Evolutionary conservation across 2,113 vertebrate genomes (phyloP), one percentile per base, ranked within the genome.

Genomic region (Halichoeres trimaculatus): DNA sequence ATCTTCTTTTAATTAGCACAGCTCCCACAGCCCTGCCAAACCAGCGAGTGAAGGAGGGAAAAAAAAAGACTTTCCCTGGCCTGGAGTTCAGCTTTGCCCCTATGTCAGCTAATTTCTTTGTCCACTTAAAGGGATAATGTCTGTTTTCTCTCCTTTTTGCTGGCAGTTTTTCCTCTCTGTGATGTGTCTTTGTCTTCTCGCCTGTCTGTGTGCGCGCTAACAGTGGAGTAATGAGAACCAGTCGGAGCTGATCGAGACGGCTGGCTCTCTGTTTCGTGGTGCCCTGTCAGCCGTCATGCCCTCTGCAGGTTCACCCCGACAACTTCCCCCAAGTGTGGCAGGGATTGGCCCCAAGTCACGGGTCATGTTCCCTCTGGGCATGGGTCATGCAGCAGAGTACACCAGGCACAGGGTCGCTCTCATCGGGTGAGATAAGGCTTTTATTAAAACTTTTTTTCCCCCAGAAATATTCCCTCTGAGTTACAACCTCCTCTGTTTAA

Each of bases 161-260:
- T 53, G 51, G 24, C 68, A 8, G 60, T 61, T 81, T 59, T 74
- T 41, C 56, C 43, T 58, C 73, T 70, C 54, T 71, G 12, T 57
- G 56, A 50, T 67, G 20, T 40, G 19, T 73, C 23, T 81, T 16
- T 74, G 69, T 81, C 69, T 62, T 63, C 59, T 47, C 20, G 57
- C 45, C 56, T 53, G 41, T 69, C 61, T 76, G 58, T 63, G 40
- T 47, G 38, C 43, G 53, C 59, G 11, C 66, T 17, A 45, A 74
- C 89, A 99, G 98, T 99, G 98, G 98, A 99, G 95, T 87, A 97
- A 97, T n/a, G 86, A 93, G 51, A 94, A 96, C 91, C 97, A 99
- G 88, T 96, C 96, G 0, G 97, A 99, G 70, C 91, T 99, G 81
- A 89, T 97, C 1, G 94, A 97, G 76, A 91, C 95, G 0, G 96